Evolutionary conservation across 2,113 vertebrate genomes (phyloP).

Genomic region (Dasyornis broadbenti): DNA sequence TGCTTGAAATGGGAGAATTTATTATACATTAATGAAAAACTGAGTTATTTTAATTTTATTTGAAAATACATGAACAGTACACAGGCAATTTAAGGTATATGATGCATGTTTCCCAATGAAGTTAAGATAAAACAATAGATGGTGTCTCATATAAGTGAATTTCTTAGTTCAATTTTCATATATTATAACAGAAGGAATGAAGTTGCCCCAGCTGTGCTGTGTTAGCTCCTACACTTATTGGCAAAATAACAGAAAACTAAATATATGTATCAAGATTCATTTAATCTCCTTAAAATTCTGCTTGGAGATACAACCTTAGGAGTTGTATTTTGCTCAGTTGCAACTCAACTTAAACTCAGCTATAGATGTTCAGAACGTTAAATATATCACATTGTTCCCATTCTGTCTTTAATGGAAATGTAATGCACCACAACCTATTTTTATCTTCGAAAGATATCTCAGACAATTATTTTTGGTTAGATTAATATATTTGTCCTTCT

Average conservation of each 20-base stretch:
- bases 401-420: slow-evolving; percentile 42
- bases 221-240: neutral
- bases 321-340: slow-evolving; percentile 27
- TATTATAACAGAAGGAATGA: slow-evolving; percentile 10
- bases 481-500: neutral
- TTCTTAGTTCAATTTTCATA: neutral
- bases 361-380: neutral
- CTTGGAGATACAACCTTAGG: slow-evolving; percentile 13
- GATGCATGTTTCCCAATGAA: neutral
- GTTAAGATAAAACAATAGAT: neutral
- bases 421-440: slow-evolving; percentile 20
- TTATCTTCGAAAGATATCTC: neutral
- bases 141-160: neutral
- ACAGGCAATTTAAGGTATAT: neutral
- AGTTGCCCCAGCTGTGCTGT: neutral
- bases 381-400: slow-evolving; percentile 39
- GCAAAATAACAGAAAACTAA: slow-evolving; percentile 24
- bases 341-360: neutral
- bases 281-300: slow-evolving; percentile 34
- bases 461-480: slow-evolving; percentile 10
- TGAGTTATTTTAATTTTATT: neutral
- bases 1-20: neutral
- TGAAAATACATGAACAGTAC: neutral
- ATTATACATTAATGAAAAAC: neutral
- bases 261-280: neutral